These are phyloP conservation scores for Channa maculata DNA, from an alignment of 2,113 vertebrate species.

Conservation along the genomic window DNA sequence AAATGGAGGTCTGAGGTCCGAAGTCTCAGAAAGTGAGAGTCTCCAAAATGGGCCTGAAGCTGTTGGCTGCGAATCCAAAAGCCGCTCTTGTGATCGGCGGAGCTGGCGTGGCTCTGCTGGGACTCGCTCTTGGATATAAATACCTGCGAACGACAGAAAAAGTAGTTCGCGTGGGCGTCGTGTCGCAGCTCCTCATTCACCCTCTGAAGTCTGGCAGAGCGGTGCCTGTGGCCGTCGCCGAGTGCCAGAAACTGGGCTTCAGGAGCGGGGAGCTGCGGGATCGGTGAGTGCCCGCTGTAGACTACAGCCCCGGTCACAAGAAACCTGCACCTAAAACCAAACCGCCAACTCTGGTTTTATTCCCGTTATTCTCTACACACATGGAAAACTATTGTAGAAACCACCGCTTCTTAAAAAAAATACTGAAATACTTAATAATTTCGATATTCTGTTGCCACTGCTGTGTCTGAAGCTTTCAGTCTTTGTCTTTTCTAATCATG, in stretches of 20 bases:
- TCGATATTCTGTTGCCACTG: no score
- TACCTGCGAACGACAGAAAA: slow-evolving; percentile 69
- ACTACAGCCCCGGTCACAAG: no score
- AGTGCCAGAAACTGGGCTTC: slow-evolving; percentile 85
- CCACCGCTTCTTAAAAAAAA: no score
- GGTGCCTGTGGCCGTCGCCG: slow-evolving; percentile 79
- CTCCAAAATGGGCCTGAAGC: slow-evolving; percentile 63
- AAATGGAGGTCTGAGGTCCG: slow-evolving; percentile 24
- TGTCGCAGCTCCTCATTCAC: slow-evolving; percentile 87
- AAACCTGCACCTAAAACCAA: no score
- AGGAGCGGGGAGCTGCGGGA: slow-evolving; percentile 87
- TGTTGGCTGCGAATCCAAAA: background rate
- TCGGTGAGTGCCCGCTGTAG: slow-evolving; percentile 80
- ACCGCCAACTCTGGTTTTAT: no score
- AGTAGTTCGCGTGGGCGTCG: slow-evolving; percentile 85
- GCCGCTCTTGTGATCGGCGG: slow-evolving; percentile 64
- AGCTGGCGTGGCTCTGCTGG: slow-evolving; percentile 67
- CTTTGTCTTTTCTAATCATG: no score
- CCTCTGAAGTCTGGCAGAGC: slow-evolving; percentile 92
- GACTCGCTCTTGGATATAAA: slow-evolving; percentile 65
- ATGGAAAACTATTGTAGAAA: no score
- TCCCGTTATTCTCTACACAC: no score
- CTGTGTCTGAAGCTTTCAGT: no score
- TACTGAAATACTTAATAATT: no score
- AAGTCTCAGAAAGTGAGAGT: background rate